phyloP scores from a whole-genome alignment of 2,888 invertebrate species.

The Entomobrya proxima region DNA sequence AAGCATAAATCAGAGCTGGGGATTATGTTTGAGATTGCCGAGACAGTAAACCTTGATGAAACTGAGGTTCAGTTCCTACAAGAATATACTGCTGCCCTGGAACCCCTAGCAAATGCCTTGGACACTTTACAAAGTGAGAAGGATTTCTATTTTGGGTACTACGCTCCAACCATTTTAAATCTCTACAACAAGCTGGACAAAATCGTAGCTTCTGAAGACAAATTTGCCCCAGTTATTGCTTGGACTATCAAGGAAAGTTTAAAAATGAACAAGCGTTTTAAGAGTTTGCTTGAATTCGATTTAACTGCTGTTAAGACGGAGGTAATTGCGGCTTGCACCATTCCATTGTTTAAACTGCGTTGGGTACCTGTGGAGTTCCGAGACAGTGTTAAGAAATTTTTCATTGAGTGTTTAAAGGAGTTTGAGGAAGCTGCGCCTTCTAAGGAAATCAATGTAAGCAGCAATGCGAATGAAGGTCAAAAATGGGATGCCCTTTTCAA shows the following conservation, averaged over 20 bases:
- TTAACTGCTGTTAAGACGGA: background rate
- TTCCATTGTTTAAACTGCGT: background rate
- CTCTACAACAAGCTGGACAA: background rate
- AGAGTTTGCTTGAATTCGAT: background rate
- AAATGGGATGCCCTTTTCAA: background rate
- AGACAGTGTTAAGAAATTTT: background rate
- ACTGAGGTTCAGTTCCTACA: conserved; percentile 14
- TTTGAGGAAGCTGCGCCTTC: no score
- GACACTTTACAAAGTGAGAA: conserved; percentile 39
- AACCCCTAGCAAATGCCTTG: conserved; percentile 22
- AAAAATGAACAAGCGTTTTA: background rate
- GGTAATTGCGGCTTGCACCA: background rate
- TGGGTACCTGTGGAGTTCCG: background rate
- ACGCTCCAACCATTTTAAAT: background rate
- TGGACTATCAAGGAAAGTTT: background rate
- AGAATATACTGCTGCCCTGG: background rate
- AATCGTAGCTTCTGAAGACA: background rate
- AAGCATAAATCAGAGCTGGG: background rate
- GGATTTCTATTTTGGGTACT: background rate
- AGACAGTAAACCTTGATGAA: background rate
- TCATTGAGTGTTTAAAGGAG: no score
- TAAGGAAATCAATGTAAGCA: background rate
- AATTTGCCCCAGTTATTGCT: background rate
- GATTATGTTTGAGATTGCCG: background rate
- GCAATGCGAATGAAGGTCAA: background rate